Evolutionary conservation across 2,888 invertebrate species (phyloP).

Genomic region (Ephialtes manifestator): DNA sequence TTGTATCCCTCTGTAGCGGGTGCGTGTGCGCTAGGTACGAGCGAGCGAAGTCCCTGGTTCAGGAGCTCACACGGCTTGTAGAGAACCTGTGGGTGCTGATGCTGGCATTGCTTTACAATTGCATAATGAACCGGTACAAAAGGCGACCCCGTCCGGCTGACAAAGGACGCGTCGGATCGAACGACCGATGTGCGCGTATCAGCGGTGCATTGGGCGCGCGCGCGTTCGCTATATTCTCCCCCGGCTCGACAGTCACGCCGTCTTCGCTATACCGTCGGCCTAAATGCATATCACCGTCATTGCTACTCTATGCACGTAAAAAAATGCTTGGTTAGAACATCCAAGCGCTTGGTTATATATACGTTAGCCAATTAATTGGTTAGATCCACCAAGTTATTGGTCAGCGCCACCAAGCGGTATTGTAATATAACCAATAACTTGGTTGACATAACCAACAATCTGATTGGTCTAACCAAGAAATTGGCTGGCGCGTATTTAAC

Average conservation of each 20-base stretch:
- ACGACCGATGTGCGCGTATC: constrained; percentile 13
- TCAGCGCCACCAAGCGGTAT: too few relatives aligned
- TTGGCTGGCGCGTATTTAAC: too few relatives aligned
- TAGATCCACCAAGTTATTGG: too few relatives aligned
- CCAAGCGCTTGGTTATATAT: too few relatives aligned
- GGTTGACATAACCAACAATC: too few relatives aligned
- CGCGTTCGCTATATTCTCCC: neutral
- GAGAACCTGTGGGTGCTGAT: constrained; percentile 22
- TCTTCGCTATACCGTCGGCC: neutral
- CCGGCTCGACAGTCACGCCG: too few relatives aligned
- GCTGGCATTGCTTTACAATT: constrained; percentile 68
- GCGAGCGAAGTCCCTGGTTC: constrained; percentile 66
- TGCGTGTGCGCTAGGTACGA: neutral
- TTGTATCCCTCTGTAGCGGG: neutral
- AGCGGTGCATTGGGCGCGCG: constrained; percentile 7
- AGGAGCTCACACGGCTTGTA: constrained; percentile 49
- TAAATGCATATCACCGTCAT: neutral
- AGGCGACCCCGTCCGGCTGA: constrained; percentile 25
- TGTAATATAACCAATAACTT: too few relatives aligned
- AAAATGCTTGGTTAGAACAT: too few relatives aligned
- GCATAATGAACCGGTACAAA: constrained; percentile 72
- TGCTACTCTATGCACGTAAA: neutral
- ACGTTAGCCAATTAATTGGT: too few relatives aligned
- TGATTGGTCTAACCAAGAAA: too few relatives aligned
- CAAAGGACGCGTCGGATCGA: constrained; percentile 41